Evolutionary conservation across 2,113 vertebrate genomes (phyloP).

Genomic region (Caranx ignobilis): DNA sequence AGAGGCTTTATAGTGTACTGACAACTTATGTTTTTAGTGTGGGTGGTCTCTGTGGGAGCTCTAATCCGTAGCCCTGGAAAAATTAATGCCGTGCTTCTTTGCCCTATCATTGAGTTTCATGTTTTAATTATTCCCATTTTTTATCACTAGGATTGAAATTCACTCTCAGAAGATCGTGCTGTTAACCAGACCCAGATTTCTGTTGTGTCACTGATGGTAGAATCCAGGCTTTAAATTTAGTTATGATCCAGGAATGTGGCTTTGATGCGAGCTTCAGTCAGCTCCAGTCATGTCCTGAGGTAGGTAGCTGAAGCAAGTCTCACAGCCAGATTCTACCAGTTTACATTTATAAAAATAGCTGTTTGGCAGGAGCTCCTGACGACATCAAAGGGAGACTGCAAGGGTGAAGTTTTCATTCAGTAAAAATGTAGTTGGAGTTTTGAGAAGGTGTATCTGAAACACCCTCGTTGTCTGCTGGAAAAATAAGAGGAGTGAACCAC

Average conservation of each 20-base stretch:
- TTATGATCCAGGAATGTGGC: constrained; percentile 19
- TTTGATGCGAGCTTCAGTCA: constrained; percentile 51
- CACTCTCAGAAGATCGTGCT: neutral
- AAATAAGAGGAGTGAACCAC: neutral
- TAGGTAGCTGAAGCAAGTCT: constrained; percentile 11
- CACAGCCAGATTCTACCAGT: constrained; percentile 32
- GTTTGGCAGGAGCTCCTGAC: constrained; percentile 29
- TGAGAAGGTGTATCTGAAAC: neutral
- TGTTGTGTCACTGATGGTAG: neutral
- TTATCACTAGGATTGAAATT: constrained; percentile 14
- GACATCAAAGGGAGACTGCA: constrained; percentile 13
- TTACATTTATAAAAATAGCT: constrained; percentile 54
- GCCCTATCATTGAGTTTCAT: constrained; percentile 25
- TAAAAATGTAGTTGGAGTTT: constrained; percentile 1
- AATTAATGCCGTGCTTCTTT: constrained; percentile 44
- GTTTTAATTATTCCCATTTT: constrained; percentile 39
- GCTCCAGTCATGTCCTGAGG: constrained; percentile 12
- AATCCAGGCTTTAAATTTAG: constrained; percentile 26
- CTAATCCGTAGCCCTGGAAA: constrained; percentile 45
- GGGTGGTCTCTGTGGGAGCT: constrained; percentile 44
- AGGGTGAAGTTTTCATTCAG: constrained; percentile 24
- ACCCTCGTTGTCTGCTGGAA: neutral
- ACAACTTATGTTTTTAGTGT: constrained; percentile 44
- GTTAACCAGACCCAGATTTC: constrained; percentile 1
- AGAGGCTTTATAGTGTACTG: constrained; percentile 32